These are phyloP conservation scores for Blastobasis adustella DNA, from an alignment of 2,888 invertebrate species.

Conservation along the genomic window DNA sequence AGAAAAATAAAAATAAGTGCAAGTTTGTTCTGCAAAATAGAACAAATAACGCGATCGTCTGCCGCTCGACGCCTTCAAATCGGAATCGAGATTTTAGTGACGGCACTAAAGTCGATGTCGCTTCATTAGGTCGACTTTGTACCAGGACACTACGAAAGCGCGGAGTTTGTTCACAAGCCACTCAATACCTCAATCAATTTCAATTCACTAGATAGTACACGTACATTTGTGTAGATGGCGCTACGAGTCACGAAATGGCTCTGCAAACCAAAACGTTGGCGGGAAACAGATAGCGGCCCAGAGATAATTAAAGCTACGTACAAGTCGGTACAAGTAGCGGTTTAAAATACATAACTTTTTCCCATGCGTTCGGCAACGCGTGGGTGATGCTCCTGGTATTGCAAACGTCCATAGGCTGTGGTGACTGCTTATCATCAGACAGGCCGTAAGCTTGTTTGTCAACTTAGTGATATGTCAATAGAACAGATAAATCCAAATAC, in stretches of 20 bases:
- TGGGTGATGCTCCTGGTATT: too few species aligned
- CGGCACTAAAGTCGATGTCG: constrained; percentile 29
- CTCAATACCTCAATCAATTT: not conserved
- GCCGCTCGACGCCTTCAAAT: not conserved
- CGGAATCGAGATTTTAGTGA: not conserved
- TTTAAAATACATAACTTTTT: too few species aligned
- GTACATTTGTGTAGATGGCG: not conserved
- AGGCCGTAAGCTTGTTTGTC: too few species aligned
- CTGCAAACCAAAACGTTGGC: not conserved
- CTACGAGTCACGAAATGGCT: not conserved
- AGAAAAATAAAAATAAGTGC: not conserved
- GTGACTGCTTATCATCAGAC: too few species aligned
- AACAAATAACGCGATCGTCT: not conserved
- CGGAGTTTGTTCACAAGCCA: constrained; percentile 2
- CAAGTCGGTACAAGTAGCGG: too few species aligned
- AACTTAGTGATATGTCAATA: too few species aligned
- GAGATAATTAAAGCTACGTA: not conserved
- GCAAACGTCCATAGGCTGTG: too few species aligned
- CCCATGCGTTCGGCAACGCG: too few species aligned
- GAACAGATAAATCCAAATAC: too few species aligned
- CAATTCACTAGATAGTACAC: not conserved
- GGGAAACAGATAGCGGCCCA: not conserved
- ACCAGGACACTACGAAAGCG: constrained; percentile 31
- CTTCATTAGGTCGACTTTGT: constrained; percentile 45
- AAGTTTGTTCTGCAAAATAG: not conserved